Base-by-base conservation (phyloP, 2,888 invertebrate genomes). In the Stomorhina lunata region DNA sequence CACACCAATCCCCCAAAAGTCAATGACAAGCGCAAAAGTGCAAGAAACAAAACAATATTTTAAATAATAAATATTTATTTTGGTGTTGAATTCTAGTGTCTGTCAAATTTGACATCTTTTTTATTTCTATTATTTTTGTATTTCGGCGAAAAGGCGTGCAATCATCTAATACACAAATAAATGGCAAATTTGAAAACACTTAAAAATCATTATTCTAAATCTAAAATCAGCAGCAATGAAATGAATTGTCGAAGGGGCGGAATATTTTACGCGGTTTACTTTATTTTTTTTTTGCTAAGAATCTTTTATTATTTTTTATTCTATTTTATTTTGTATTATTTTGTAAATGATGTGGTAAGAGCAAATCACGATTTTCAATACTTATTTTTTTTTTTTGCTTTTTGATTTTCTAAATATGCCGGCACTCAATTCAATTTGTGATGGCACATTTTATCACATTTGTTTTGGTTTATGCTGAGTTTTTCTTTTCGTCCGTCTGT, bases 41-140 rank as follows among this genome's bases (percentile, higher is more conserved):
- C n/a, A n/a, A n/a, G n/a, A n/a, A n/a, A n/a, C n/a, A 27, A 55
- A 9, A 27, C 17, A 37, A 43, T 43, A 43, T 29, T 55, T 34
- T 34, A 45, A 40, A 50, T 68, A 61, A 34, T n/a, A n/a, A n/a
- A n/a, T 63, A 34, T 55, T 63, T 37, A 15, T 40, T 25, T 53
- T 61, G 50, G 34, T 69, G 68, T 65, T 78, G 40, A 78, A 65
- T 73, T 55, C 43, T 72, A 29, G 20, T 63, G 72, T 73, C 77
- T 77, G 22, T 77, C 68, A 73, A 45, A 57, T 68, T 77, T 81
- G 69, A 76, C 77, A 72, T 81, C 68, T 73, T 55, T 61, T n/a
- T n/a, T n/a, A n/a, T n/a, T n/a, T n/a, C n/a, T n/a, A n/a, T n/a
- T n/a, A n/a, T n/a, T n/a, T n/a, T n/a, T n/a, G n/a, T n/a, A n/a